These are phyloP conservation scores for Ornithorhynchus anatinus DNA, from an alignment of 2,113 vertebrate species.

Conservation along the genomic window DNA sequence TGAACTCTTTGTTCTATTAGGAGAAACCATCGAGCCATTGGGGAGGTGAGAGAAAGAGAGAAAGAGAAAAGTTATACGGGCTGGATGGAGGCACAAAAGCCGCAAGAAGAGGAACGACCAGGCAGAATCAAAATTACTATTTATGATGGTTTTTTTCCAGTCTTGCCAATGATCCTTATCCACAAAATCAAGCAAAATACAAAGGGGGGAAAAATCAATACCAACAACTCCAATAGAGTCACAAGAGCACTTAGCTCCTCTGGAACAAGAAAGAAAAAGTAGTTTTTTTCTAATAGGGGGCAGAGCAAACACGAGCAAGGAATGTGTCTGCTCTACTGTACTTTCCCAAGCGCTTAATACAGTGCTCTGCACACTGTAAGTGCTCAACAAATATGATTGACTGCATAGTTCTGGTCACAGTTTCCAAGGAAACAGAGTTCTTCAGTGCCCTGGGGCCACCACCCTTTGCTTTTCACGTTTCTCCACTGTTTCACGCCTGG, in stretches of 20 bases:
- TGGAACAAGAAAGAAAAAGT: neutral
- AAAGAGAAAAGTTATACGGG: neutral
- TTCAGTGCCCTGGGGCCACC: neutral
- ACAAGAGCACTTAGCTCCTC: neutral
- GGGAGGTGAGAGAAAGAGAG: neutral
- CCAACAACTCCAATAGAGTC: neutral
- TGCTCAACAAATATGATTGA: no score
- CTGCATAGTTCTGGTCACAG: neutral
- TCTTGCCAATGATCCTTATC: neutral
- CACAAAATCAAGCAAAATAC: neutral
- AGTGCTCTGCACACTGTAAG: no score
- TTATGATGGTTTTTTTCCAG: neutral
- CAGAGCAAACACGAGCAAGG: neutral
- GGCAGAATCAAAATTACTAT: neutral
- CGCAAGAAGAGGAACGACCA: neutral
- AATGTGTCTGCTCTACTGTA: no score
- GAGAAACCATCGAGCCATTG: neutral
- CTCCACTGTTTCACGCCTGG: neutral
- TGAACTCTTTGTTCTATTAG: constrained; percentile 83
- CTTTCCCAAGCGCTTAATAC: no score
- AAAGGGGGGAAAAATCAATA: neutral
- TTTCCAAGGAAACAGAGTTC: accelerated
- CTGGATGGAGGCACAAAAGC: neutral
- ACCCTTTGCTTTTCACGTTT: neutral
- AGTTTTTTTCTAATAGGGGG: neutral